Percentiles rank a stretch among this genome's conserved stretches.
phyloP scores from a whole-genome alignment of 2,113 vertebrate genomes.

The Arvicanthis niloticus region DNA sequence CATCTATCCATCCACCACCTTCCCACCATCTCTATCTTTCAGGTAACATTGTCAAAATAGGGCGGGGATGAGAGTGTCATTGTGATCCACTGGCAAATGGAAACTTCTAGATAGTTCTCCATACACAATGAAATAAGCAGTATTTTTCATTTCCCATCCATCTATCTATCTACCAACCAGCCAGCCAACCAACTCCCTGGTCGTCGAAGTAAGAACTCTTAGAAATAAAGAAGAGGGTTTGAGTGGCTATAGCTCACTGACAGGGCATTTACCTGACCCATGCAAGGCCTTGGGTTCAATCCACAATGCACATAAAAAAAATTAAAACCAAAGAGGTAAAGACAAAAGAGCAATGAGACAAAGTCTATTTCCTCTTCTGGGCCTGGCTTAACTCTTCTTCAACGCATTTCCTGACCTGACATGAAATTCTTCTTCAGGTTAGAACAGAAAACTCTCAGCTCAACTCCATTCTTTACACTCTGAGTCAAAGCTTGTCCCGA shows the following conservation, averaged over 20 bases:
- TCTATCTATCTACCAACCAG: background rate
- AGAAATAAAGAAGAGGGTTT: background rate
- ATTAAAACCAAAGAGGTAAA: background rate
- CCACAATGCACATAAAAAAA: background rate
- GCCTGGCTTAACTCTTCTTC: background rate
- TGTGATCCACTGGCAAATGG: background rate
- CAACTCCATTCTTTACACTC: slow-evolving; percentile 34
- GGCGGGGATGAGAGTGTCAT: background rate
- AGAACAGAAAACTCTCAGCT: slow-evolving; percentile 39
- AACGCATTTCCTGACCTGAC: background rate
- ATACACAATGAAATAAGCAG: background rate
- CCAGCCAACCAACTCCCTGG: no score
- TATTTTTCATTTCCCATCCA: no score
- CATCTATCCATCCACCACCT: no score
- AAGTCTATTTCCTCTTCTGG: background rate
- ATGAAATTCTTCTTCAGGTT: slow-evolving; percentile 3
- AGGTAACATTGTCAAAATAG: background rate
- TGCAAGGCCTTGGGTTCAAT: background rate
- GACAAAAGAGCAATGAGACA: background rate
- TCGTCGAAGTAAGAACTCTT: background rate
- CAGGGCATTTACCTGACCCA: background rate
- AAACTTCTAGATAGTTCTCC: background rate
- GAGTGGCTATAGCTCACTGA: background rate
- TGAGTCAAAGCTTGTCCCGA: slow-evolving; percentile 47
- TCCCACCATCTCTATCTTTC: background rate